Percentiles rank a stretch among this genome's conserved stretches.
These are phyloP conservation scores for Hycleus cichorii DNA, from an alignment of 1,140 invertebrate genomes.

Conservation along the genomic window DNA sequence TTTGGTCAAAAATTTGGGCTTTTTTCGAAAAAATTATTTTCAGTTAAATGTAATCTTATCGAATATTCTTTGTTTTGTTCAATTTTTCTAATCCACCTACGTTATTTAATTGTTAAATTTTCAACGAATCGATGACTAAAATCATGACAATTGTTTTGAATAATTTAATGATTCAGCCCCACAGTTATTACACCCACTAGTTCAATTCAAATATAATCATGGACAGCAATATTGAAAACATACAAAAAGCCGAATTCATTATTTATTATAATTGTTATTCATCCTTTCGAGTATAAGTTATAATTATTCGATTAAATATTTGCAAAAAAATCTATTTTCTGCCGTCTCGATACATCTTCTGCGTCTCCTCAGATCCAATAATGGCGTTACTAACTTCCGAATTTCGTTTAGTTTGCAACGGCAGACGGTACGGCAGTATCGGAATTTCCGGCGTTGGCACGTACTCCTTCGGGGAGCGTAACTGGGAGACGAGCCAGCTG, in stretches of 20 bases:
- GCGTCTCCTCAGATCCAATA: conserved; percentile 32
- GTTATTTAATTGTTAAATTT: too few species aligned
- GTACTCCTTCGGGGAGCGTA: conserved; percentile 27
- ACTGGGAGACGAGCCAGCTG: conserved; percentile 30
- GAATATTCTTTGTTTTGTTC: too few species aligned
- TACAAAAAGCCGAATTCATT: neutral
- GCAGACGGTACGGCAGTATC: conserved; percentile 29
- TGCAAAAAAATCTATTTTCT: conserved; percentile 10
- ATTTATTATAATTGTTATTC: conserved; percentile 1
- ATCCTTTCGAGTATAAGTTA: conserved; percentile 8
- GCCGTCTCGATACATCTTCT: conserved; percentile 35
- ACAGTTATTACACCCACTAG: too few species aligned
- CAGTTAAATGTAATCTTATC: too few species aligned
- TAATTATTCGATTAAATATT: neutral
- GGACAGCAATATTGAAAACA: too few species aligned
- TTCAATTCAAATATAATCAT: too few species aligned
- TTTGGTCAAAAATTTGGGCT: too few species aligned
- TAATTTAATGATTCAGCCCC: too few species aligned
- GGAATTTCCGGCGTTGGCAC: conserved; percentile 21
- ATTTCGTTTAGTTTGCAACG: conserved; percentile 33
- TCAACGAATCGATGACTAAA: too few species aligned
- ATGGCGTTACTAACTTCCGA: conserved; percentile 37
- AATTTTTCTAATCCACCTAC: too few species aligned
- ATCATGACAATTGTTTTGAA: too few species aligned
- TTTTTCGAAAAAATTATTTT: too few species aligned